Evolutionary conservation across 2,888 invertebrate species (phyloP).

Genomic region (Vandiemenella viatica): DNA sequence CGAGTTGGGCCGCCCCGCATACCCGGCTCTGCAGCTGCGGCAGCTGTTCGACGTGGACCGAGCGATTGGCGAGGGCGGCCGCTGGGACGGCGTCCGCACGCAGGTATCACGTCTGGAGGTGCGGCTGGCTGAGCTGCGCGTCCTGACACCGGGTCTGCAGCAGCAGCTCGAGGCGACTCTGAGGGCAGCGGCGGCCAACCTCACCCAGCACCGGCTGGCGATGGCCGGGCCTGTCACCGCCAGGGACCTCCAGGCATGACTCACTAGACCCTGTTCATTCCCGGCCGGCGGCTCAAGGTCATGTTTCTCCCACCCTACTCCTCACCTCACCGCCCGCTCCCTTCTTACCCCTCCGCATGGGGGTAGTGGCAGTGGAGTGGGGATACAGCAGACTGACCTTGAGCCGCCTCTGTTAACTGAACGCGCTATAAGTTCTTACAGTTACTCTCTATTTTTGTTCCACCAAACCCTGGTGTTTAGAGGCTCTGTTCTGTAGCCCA

Average conservation of each 20-base stretch:
- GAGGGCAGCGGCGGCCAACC: constrained; percentile 40
- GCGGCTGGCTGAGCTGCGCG: constrained; percentile 38
- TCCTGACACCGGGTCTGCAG: constrained; percentile 18
- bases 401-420: too few relatives aligned
- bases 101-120: constrained; percentile 32
- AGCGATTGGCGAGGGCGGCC: constrained; percentile 41
- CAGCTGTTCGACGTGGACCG: constrained; percentile 51
- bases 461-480: too few relatives aligned
- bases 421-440: too few relatives aligned
- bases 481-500: too few relatives aligned
- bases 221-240: neutral
- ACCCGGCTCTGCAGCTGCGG: constrained; percentile 54
- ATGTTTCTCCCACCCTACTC: too few relatives aligned
- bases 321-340: too few relatives aligned
- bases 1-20: constrained; percentile 52
- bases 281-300: too few relatives aligned
- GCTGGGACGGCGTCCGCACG: constrained; percentile 36
- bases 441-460: too few relatives aligned
- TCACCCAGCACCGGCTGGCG: constrained; percentile 38
- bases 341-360: too few relatives aligned
- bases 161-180: constrained; percentile 41
- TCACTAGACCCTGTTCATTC: too few relatives aligned
- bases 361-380: too few relatives aligned
- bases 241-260: constrained; percentile 31
- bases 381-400: too few relatives aligned